phyloP scores from a whole-genome alignment of 2,113 vertebrate species.

The Proterorhinus semilunaris region DNA sequence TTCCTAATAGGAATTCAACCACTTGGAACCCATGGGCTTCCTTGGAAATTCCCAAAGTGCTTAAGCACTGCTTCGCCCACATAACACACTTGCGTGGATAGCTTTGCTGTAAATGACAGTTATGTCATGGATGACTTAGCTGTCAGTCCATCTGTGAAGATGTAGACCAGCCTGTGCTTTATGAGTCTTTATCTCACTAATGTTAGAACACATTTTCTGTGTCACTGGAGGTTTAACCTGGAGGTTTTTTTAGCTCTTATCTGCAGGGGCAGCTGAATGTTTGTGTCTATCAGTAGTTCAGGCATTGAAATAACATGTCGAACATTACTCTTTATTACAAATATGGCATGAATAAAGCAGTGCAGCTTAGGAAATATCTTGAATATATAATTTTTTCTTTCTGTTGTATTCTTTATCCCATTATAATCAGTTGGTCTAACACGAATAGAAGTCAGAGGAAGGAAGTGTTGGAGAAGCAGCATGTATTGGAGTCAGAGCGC shows the following conservation, averaged over 20 bases:
- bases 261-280: constrained; percentile 17
- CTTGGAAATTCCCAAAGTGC: constrained; percentile 70
- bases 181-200: constrained; percentile 21
- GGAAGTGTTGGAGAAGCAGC: constrained; percentile 67
- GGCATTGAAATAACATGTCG: constrained; percentile 48
- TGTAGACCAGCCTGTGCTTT: constrained; percentile 30
- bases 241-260: not conserved
- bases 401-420: constrained; percentile 37
- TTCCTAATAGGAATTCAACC: constrained; percentile 62
- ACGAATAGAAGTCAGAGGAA: constrained; percentile 62
- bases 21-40: constrained; percentile 44
- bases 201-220: not conserved
- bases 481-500: constrained; percentile 67
- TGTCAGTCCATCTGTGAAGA: constrained; percentile 59
- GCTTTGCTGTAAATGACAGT: constrained; percentile 62
- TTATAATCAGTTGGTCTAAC: constrained; percentile 61
- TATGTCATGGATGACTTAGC: constrained; percentile 68
- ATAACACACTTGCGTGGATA: constrained; percentile 27
- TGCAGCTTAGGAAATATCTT: too few species aligned
- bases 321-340: constrained; percentile 64
- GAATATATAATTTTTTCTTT: not conserved
- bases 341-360: too few species aligned
- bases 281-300: constrained; percentile 32
- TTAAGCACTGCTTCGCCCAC: constrained; percentile 33
- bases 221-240: constrained; percentile 4